phyloP scores from a whole-genome alignment of 2,797 vertebrate species.

The Serranus cabrilla region DNA sequence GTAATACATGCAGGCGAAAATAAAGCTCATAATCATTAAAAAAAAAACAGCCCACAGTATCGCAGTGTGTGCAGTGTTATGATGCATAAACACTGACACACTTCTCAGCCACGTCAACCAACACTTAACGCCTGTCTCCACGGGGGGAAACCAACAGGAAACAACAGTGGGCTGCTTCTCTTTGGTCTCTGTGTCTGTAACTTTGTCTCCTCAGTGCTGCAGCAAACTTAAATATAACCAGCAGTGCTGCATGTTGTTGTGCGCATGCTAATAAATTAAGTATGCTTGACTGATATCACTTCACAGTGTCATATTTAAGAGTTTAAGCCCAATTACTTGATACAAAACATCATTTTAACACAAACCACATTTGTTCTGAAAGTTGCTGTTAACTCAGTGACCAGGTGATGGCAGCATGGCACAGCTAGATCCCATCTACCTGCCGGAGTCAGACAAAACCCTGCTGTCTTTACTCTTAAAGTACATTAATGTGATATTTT shows the following conservation, averaged over 20 bases:
- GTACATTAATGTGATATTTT: neutral
- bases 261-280: neutral
- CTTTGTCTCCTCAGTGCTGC: neutral
- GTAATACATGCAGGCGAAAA: slow-evolving; percentile 64
- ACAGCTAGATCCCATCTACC: slow-evolving; percentile 63
- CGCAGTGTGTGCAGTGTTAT: slow-evolving; percentile 28
- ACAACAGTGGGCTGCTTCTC: slow-evolving; percentile 22
- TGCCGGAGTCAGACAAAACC: neutral
- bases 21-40: slow-evolving; percentile 52
- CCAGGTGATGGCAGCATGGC: slow-evolving; percentile 86
- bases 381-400: slow-evolving; percentile 43
- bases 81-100: slow-evolving; percentile 27
- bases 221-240: neutral
- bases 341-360: slow-evolving; percentile 6
- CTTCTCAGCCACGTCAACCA: neutral
- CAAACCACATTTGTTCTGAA: neutral
- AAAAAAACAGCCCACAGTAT: slow-evolving; percentile 28
- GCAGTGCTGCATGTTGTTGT: slow-evolving; percentile 2
- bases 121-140: neutral
- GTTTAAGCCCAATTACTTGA: slow-evolving; percentile 14
- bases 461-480: slow-evolving; percentile 27
- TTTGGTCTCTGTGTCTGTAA: neutral
- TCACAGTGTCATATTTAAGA: neutral
- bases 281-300: slow-evolving; percentile 1
- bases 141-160: slow-evolving; percentile 50